These are phyloP conservation scores for Cantharis flavilabris DNA, from an alignment of 2,888 invertebrate genomes.

Conservation along the genomic window DNA sequence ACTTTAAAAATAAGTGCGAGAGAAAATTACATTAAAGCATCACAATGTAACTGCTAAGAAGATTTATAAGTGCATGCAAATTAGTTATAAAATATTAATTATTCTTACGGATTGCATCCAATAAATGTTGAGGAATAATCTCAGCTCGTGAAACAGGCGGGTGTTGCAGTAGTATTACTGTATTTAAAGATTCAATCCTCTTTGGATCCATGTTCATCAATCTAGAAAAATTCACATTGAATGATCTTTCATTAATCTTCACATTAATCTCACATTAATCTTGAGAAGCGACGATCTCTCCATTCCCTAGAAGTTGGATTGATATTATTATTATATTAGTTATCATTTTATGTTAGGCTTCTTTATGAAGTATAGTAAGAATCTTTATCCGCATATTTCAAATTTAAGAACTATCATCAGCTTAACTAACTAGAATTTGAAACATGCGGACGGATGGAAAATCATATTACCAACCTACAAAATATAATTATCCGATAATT, in stretches of 20 bases:
- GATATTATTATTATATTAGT: conserved; percentile 81
- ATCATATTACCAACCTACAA: too few species aligned
- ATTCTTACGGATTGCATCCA: conserved; percentile 92
- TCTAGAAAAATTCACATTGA: conserved; percentile 96
- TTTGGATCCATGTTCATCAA: conserved; percentile 95
- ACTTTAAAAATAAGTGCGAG: too few species aligned
- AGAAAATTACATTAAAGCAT: neutral
- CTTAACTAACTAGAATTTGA: too few species aligned
- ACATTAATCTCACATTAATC: conserved; percentile 96
- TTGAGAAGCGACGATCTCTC: conserved; percentile 96
- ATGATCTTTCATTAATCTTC: conserved; percentile 80
- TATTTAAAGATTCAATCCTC: conserved; percentile 98
- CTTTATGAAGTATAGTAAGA: too few species aligned
- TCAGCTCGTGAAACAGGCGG: conserved; percentile 97
- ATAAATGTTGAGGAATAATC: conserved; percentile 91
- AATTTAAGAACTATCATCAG: too few species aligned
- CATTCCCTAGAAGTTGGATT: conserved; percentile 96
- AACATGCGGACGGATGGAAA: too few species aligned
- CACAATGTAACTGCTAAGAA: neutral
- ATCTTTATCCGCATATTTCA: too few species aligned
- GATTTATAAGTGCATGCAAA: neutral
- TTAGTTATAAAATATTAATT: neutral
- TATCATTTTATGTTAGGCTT: conserved; percentile 82
- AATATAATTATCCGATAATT: too few species aligned
- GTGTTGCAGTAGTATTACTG: conserved; percentile 95